Percentiles rank a stretch among this genome's conserved stretches.
These are phyloP conservation scores for Drosophila grimshawi DNA, from an alignment of 1,140 invertebrate genomes.

Conservation along the genomic window DNA sequence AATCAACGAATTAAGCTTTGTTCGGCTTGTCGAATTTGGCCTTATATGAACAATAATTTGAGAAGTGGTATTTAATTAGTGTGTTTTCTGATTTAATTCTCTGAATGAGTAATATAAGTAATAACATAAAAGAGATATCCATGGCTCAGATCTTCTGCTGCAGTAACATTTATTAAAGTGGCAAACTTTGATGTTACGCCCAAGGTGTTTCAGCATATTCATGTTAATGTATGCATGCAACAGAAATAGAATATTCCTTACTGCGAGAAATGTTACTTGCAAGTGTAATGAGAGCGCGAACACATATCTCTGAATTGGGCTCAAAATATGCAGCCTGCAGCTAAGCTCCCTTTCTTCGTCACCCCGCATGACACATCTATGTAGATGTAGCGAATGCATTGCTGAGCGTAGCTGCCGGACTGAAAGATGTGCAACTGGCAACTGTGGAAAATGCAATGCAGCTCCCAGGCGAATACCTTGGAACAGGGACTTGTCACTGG, in stretches of 20 bases:
- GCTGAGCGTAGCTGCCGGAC: neutral
- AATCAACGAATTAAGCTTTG: slow-evolving; percentile 21
- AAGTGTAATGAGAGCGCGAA: slow-evolving; percentile 64
- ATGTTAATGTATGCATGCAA: slow-evolving; percentile 19
- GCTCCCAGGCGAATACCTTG: slow-evolving; percentile 45
- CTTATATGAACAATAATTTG: neutral
- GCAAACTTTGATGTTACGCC: neutral
- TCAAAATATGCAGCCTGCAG: slow-evolving; percentile 23
- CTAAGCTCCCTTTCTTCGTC: neutral
- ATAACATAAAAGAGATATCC: neutral
- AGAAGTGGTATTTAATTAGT: slow-evolving; percentile 1
- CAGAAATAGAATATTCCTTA: slow-evolving; percentile 1
- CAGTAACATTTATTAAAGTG: neutral
- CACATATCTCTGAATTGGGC: slow-evolving; percentile 9
- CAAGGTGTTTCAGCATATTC: slow-evolving; percentile 13
- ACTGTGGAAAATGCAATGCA: slow-evolving; percentile 60
- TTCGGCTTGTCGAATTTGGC: neutral
- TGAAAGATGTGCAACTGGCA: slow-evolving; percentile 18
- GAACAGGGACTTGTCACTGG: slow-evolving; percentile 45
- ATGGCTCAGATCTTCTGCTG: neutral
- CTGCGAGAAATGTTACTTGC: slow-evolving; percentile 43
- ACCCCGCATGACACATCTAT: neutral
- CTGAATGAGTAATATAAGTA: neutral
- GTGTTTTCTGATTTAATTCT: neutral
- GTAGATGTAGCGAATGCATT: slow-evolving; percentile 7